phyloP scores from a whole-genome alignment of 2,113 vertebrate genomes.

The Onychorhynchus coronatus region DNA sequence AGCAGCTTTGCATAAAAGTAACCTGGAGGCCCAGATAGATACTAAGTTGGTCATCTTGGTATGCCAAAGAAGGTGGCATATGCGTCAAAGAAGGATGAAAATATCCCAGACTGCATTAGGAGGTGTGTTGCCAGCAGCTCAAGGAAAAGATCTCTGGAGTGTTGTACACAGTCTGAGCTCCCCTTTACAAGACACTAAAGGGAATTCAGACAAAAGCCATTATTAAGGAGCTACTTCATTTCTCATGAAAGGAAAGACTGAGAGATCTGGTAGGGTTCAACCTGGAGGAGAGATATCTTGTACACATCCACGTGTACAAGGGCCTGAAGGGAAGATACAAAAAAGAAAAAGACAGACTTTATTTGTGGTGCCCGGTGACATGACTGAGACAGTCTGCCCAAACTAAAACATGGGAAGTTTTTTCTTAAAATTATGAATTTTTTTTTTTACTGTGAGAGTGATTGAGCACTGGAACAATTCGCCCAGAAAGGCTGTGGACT shows the following conservation, averaged over 20 bases:
- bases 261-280: neutral
- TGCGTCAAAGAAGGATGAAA: accelerated
- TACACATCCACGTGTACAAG: neutral
- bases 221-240: neutral
- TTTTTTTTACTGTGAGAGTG: neutral
- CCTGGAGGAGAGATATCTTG: neutral
- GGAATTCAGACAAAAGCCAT: neutral
- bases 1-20: neutral
- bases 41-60: neutral
- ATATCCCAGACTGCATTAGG: neutral
- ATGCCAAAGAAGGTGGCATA: too few species aligned
- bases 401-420: neutral
- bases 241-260: neutral
- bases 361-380: neutral
- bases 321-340: neutral
- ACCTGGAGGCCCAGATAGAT: too few species aligned
- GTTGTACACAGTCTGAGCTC: neutral
- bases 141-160: neutral
- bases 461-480: neutral
- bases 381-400: neutral
- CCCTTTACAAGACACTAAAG: neutral
- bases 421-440: neutral
- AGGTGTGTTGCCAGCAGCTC: accelerated
- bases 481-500: neutral
- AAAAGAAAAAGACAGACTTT: neutral